These are phyloP conservation scores for Champsocephalus esox DNA, from an alignment of 2,797 vertebrate genomes.

Conservation along the genomic window DNA sequence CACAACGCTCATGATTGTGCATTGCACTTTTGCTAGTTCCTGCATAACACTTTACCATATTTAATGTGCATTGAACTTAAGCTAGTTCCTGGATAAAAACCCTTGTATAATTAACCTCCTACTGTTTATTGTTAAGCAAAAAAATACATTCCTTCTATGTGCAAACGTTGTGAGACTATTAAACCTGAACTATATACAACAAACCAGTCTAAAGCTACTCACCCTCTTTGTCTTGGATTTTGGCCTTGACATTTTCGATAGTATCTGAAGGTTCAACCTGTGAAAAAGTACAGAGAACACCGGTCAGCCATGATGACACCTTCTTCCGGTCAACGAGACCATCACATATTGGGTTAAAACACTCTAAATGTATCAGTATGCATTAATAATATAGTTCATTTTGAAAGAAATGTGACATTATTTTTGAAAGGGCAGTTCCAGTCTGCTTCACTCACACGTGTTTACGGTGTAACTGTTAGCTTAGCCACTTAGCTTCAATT, in stretches of 20 bases:
- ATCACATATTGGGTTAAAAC: background rate
- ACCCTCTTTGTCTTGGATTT: slow-evolving; percentile 99
- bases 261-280: slow-evolving; percentile 98
- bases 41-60: too few relatives aligned
- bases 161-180: too few relatives aligned
- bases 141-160: too few relatives aligned
- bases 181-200: too few relatives aligned
- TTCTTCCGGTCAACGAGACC: background rate
- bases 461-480: slow-evolving; percentile 18
- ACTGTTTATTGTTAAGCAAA: too few relatives aligned
- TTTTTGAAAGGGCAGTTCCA: background rate
- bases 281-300: background rate
- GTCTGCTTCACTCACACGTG: slow-evolving; percentile 54
- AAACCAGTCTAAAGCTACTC: slow-evolving; percentile 30
- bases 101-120: too few relatives aligned
- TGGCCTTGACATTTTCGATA: slow-evolving; percentile 97
- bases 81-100: too few relatives aligned
- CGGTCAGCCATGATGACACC: slow-evolving; percentile 17
- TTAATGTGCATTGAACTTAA: too few relatives aligned
- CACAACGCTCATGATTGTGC: too few relatives aligned
- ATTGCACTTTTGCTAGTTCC: too few relatives aligned
- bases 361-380: too few relatives aligned
- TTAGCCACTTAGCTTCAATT: slow-evolving; percentile 17
- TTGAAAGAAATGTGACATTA: background rate
- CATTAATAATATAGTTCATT: too few relatives aligned